Percentiles rank a stretch among this genome's conserved stretches.
Conservation (phyloP, 2,888 invertebrate genomes). For the Hypomecis punctinalis region DNA sequence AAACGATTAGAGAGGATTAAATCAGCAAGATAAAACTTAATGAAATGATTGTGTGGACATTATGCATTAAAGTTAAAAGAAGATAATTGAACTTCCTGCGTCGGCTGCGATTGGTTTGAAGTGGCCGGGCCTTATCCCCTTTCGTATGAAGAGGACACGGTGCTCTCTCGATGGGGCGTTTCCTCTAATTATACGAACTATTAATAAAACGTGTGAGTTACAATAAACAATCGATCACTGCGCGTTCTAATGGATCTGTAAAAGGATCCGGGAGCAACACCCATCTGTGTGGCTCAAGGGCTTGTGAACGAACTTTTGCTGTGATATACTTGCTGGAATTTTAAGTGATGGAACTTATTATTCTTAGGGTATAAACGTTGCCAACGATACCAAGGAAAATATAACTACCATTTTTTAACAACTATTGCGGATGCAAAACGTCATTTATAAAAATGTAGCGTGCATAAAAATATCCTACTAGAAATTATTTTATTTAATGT, state of each 20-base stretch:
- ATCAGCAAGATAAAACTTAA: constrained; percentile 77
- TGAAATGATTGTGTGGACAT: constrained; percentile 83
- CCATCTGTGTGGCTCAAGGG: constrained; percentile 46
- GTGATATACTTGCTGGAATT: constrained; percentile 37
- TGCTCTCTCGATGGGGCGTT: constrained; percentile 73
- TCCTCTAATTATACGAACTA: constrained; percentile 83
- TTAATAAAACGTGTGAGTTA: constrained; percentile 72
- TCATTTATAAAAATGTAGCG: no score
- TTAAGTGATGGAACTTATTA: not conserved
- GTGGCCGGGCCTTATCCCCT: constrained; percentile 69
- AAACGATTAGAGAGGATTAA: constrained; percentile 73
- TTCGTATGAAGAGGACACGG: constrained; percentile 62
- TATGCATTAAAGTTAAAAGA: constrained; percentile 80
- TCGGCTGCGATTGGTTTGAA: constrained; percentile 73
- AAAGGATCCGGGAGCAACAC: constrained; percentile 53
- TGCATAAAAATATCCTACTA: no score
- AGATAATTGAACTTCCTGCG: constrained; percentile 84
- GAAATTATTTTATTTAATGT: no score
- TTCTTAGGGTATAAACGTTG: no score
- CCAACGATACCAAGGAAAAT: no score
- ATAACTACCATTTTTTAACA: no score
- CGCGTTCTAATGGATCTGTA: constrained; percentile 61
- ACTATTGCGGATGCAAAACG: no score
- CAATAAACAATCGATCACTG: constrained; percentile 71
- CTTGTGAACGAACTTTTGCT: constrained; percentile 39